phyloP scores from a whole-genome alignment of 2,113 vertebrate genomes.

The Larimichthys polyactis region DNA sequence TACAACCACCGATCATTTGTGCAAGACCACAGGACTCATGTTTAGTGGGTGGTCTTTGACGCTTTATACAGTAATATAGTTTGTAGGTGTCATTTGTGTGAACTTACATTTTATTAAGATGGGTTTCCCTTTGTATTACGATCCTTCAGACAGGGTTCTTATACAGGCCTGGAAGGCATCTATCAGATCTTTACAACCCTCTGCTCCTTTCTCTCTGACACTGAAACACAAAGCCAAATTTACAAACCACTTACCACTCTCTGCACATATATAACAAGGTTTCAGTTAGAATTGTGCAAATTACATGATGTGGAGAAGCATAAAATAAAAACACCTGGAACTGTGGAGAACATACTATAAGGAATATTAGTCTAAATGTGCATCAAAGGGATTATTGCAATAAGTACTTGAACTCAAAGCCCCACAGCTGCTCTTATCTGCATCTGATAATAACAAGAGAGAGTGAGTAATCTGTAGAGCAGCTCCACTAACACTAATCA shows the following conservation, averaged over 20 bases:
- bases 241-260: conserved; percentile 5
- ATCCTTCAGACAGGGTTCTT: conserved; percentile 76
- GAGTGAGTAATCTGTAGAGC: conserved; percentile 56
- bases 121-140: conserved; percentile 51
- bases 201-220: conserved; percentile 74
- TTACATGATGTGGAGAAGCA: background rate
- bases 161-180: conserved; percentile 83
- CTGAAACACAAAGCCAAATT: conserved; percentile 68
- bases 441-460: conserved; percentile 25
- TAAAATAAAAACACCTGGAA: conserved; percentile 10
- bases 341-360: background rate
- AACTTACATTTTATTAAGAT: conserved; percentile 51
- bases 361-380: conserved; percentile 15
- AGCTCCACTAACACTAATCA: conserved; percentile 57
- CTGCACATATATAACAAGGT: background rate
- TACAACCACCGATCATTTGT: too few relatives aligned
- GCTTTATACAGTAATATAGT: background rate
- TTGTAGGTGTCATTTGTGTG: background rate
- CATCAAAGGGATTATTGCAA: conserved; percentile 44
- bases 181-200: conserved; percentile 79
- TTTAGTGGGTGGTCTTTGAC: too few relatives aligned
- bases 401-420: conserved; percentile 29
- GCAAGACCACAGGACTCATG: too few relatives aligned
- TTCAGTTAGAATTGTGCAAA: conserved; percentile 9
- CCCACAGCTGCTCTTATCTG: conserved; percentile 43